Conservation (phyloP, 1,140 invertebrate genomes). For the Drosophila yakuba region DNA sequence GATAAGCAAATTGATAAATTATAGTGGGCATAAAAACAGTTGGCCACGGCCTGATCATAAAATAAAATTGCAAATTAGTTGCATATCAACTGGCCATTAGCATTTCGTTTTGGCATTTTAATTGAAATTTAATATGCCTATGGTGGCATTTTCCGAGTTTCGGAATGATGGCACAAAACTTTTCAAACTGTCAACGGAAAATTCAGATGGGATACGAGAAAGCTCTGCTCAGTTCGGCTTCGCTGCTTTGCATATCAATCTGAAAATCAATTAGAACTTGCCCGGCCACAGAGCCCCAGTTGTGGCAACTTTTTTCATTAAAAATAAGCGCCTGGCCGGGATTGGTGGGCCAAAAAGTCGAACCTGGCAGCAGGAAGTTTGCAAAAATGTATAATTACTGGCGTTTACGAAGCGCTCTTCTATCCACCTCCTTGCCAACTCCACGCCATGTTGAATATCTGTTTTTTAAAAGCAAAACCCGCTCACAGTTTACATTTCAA, state of each 20-base stretch:
- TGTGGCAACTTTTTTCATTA: constrained; percentile 59
- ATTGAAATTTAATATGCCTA: constrained; percentile 66
- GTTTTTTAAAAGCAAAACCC: constrained; percentile 54
- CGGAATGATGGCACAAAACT: constrained; percentile 18
- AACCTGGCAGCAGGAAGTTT: constrained; percentile 45
- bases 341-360: constrained; percentile 40
- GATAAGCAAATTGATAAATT: constrained; percentile 40
- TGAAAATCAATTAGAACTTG: constrained; percentile 66
- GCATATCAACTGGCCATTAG: constrained; percentile 56
- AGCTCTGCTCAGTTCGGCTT: constrained; percentile 5
- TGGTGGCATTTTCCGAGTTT: constrained; percentile 8
- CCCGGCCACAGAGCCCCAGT: constrained; percentile 33
- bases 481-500: constrained; percentile 60
- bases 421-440: constrained; percentile 1
- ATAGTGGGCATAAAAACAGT: constrained; percentile 3
- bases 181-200: constrained; percentile 38
- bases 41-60: constrained; percentile 17
- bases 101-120: constrained; percentile 60
- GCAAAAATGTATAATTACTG: constrained; percentile 63
- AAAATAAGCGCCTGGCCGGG: constrained; percentile 55
- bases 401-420: constrained; percentile 40
- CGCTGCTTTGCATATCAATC: constrained; percentile 63
- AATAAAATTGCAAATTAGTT: constrained; percentile 62
- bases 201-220: constrained; percentile 3
- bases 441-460: constrained; percentile 50